Conservation (phyloP, 2,113 vertebrate species). For the Eulemur rufifrons region DNA sequence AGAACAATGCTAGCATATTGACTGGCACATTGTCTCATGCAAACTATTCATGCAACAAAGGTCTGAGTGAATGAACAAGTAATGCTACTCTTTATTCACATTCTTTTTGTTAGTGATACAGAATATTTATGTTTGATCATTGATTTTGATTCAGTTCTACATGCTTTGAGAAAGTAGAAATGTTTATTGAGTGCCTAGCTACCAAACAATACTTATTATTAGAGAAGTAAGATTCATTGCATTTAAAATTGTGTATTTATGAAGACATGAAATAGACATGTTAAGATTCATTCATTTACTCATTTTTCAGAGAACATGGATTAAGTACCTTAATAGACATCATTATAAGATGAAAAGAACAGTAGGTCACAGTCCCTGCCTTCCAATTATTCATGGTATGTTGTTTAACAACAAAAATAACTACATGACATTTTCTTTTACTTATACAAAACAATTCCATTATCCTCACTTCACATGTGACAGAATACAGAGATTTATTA, state of each 20-base stretch:
- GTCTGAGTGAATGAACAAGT: not conserved
- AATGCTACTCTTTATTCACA: not conserved
- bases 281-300: not conserved
- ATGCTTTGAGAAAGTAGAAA: not conserved
- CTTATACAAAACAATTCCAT: constrained; percentile 9
- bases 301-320: not conserved
- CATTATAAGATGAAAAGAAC: constrained; percentile 28
- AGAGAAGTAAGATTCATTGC: not conserved
- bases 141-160: constrained; percentile 2
- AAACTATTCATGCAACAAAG: not conserved
- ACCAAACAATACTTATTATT: constrained; percentile 16
- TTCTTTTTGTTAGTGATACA: constrained; percentile 10
- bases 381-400: not conserved
- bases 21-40: not conserved
- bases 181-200: not conserved
- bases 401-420: constrained; percentile 26
- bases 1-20: not conserved
- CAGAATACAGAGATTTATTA: not conserved
- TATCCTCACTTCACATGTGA: not conserved
- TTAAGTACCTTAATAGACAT: not conserved
- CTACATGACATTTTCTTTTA: constrained; percentile 19
- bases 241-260: constrained; percentile 4
- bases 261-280: not conserved
- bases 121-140: not conserved
- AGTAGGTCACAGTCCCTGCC: not conserved